Base-by-base conservation (phyloP, 2,113 vertebrate genomes). In the Platanista minor region DNA sequence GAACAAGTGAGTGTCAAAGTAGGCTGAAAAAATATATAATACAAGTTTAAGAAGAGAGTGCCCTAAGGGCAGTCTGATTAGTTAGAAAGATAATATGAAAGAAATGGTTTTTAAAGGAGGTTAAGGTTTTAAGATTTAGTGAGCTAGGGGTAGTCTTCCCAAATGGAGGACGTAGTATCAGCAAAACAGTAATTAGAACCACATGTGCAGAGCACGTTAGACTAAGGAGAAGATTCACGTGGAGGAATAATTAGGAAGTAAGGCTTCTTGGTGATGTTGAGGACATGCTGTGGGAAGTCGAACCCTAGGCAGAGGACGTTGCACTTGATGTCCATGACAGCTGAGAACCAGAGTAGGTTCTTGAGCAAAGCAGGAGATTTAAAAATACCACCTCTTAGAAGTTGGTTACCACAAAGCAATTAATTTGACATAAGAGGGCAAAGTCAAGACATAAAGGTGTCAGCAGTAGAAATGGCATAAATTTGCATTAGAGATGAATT, bases 11-110 rank as follows among this genome's bases (percentile, higher is more conserved):
- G 3, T 88, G 17, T 13, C 23, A 49, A 91, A 72, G 12, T 78
- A 91, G 59, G n/a, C 25, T 29, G 39, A 88, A 95, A 87, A 97
- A 13, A 74, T 72, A 61, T 36, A 59, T 12, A 97, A 85, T 59
- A 88, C 62, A 72, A 84, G 39, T 72, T 82, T 83, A 62, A 74
- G 66, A 46, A 71, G 29, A 85, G 9, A 46, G 36, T 33, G 5
- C 54, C 62, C 57, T 67, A n/a, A 64, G 82, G 5, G 13, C 15
- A 54, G 6, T 43, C 52, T 85, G 21, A 84, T 69, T 74, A 71
- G 33, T 69, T 87, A 39, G 29, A 81, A 92, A 83, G 39, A 74
- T 81, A 61, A 74, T 23, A 52, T 61, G 41, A 54, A 92, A 17
- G 6, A 74, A 89, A 66, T 39, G 7, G 2, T 31, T 88, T 69